Base-by-base conservation (phyloP, 1,140 invertebrate species). In the Armadillidium nasatum region DNA sequence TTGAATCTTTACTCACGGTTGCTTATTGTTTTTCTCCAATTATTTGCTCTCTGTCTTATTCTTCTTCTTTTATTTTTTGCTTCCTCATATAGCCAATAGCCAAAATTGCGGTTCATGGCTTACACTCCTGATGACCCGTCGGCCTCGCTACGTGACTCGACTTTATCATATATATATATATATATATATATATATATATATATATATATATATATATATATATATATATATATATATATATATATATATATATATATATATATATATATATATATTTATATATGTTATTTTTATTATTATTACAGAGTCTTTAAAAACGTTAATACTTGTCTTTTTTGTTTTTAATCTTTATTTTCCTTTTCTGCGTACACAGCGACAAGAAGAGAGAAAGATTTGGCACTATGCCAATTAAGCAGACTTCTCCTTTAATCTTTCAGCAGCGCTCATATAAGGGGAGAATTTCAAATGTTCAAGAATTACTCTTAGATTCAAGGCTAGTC, bases 391-490 rank as follows among this genome's bases (percentile, higher is more conserved):
- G 50, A 60, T 60, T 60, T 60, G 50, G 50, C 50, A 60, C 50
- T 13, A 7, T 60, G 50, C 50, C 50, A 60, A 60, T 60, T 60
- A 60, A 60, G 11, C 50, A 19, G 2, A 60, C 50, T 15, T 60
- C 50, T 13, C 50, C 50, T 60, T 60, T 60, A 60, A 60, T 60
- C 50, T 60, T 60, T 60, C 50, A 60, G 7, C 50, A 60, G 19
- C 50, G 50, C 50, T 60, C 50, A 60, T 60, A 60, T 60, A 60
- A 60, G 50, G 50, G 50, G 50, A 60, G 50, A 60, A 60, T 60
- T 60, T 60, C 50, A 60, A 60, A 60, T 60, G 19, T 60, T 60
- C 50, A 15, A 19, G 50, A 60, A 60, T 60, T 60, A 60, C 50
- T 60, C 50, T 60, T 60, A 60, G 50, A 60, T 60, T 60, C 50